These are phyloP conservation scores for Bombus polaris DNA, from an alignment of 1,140 invertebrate genomes.

Conservation along the genomic window DNA sequence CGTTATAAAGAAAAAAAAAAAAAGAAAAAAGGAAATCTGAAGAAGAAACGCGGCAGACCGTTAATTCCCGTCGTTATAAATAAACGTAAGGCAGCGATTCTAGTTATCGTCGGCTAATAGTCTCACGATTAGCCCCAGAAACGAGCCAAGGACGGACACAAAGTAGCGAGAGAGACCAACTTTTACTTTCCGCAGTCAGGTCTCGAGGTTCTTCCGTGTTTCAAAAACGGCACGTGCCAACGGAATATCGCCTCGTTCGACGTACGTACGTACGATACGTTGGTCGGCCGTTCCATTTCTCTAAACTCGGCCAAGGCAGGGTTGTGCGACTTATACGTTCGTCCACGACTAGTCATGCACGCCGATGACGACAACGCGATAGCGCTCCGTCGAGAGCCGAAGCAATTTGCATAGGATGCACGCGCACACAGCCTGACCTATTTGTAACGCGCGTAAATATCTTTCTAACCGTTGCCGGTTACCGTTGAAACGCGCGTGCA, in stretches of 20 bases:
- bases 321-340: conserved; percentile 20
- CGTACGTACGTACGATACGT: not conserved
- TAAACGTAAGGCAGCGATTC: not conserved
- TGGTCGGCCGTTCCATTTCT: conserved; percentile 50
- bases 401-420: conserved; percentile 50
- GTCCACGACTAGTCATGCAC: conserved; percentile 41
- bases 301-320: conserved; percentile 68
- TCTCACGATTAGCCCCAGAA: not conserved
- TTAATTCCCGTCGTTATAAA: not conserved
- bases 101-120: not conserved
- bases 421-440: conserved; percentile 10
- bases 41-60: not conserved
- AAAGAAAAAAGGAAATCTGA: no score
- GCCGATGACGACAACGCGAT: conserved; percentile 40
- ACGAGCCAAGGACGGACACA: not conserved
- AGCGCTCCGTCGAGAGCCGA: conserved; percentile 7
- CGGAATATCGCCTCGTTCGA: not conserved
- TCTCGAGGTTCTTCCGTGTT: conserved; percentile 36
- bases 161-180: not conserved
- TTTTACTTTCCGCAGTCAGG: not conserved
- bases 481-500: not conserved
- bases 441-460: conserved; percentile 18
- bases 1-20: no score
- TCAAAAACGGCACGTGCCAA: not conserved
- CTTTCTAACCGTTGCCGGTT: no score